Conservation (phyloP, 2,113 vertebrate genomes). For the Cettia cetti region DNA sequence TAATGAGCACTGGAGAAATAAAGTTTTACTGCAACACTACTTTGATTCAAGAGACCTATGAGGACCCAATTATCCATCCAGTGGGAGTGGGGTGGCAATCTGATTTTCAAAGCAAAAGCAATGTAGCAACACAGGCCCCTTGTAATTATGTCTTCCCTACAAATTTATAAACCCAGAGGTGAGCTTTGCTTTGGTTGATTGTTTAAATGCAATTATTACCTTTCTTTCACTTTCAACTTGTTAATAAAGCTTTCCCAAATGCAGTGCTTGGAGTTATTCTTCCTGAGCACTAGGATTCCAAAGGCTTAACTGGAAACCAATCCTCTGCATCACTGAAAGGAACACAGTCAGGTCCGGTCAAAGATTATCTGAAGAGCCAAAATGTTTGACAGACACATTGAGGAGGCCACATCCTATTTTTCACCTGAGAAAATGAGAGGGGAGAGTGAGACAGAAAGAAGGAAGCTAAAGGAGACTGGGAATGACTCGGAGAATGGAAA, state of each 20-base stretch:
- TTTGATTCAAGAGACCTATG: constrained; percentile 71
- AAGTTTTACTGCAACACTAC: constrained; percentile 75
- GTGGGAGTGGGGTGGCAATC: constrained; percentile 61
- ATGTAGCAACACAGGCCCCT: constrained; percentile 61
- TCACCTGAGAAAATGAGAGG: background rate
- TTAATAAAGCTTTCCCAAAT: constrained; percentile 66
- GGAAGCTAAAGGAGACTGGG: background rate
- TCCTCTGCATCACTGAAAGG: background rate
- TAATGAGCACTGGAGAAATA: constrained; percentile 80
- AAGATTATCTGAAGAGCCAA: constrained; percentile 39
- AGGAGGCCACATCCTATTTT: background rate
- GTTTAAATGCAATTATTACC: constrained; percentile 78
- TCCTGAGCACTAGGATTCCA: constrained; percentile 38
- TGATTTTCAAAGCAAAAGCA: constrained; percentile 76
- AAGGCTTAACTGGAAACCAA: constrained; percentile 52
- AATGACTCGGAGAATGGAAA: background rate
- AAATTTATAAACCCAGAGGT: constrained; percentile 75
- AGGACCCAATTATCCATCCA: constrained; percentile 78
- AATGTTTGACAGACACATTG: constrained; percentile 20
- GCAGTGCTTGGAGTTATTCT: constrained; percentile 33
- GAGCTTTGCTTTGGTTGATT: constrained; percentile 74
- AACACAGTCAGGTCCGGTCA: background rate
- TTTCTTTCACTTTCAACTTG: constrained; percentile 72
- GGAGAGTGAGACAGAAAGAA: background rate
- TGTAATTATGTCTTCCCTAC: constrained; percentile 69